These are phyloP conservation scores for Enoplolaimus lenunculus DNA, from an alignment of 2,888 invertebrate genomes.

Conservation along the genomic window DNA sequence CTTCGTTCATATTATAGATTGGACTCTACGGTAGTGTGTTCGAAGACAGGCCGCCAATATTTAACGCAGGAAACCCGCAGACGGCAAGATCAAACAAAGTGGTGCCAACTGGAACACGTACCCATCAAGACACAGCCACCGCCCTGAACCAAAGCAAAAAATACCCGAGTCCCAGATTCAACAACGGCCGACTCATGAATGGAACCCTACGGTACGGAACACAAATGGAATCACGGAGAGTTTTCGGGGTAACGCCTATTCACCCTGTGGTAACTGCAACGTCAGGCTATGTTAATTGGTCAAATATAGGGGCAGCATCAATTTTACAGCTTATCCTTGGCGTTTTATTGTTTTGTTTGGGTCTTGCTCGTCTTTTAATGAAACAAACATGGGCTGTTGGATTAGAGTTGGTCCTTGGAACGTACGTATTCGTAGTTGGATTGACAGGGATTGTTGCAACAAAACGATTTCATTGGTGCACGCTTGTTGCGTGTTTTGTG, in stretches of 20 bases:
- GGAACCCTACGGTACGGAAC: too few relatives aligned
- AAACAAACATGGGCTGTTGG: constrained; percentile 25
- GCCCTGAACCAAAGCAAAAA: too few relatives aligned
- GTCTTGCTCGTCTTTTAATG: constrained; percentile 23
- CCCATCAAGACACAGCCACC: too few relatives aligned
- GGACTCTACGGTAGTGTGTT: background rate
- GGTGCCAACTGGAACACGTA: too few relatives aligned
- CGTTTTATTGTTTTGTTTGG: constrained; percentile 22
- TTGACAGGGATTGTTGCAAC: constrained; percentile 12
- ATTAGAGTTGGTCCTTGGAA: constrained; percentile 23
- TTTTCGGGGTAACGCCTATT: too few relatives aligned
- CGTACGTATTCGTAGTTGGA: constrained; percentile 23
- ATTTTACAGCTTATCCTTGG: constrained; percentile 18
- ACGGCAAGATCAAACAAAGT: too few relatives aligned
- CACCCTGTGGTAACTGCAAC: background rate
- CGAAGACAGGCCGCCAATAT: too few relatives aligned
- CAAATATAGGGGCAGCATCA: background rate
- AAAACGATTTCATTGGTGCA: constrained; percentile 10
- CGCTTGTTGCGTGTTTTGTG: constrained; percentile 8
- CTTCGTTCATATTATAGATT: too few relatives aligned
- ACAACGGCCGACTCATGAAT: too few relatives aligned
- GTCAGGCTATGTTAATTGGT: background rate
- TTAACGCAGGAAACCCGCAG: too few relatives aligned
- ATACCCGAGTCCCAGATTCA: too few relatives aligned
- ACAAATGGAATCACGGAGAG: too few relatives aligned